Conservation (phyloP, 2,113 vertebrate species). For the Gorsachius goisagi region DNA sequence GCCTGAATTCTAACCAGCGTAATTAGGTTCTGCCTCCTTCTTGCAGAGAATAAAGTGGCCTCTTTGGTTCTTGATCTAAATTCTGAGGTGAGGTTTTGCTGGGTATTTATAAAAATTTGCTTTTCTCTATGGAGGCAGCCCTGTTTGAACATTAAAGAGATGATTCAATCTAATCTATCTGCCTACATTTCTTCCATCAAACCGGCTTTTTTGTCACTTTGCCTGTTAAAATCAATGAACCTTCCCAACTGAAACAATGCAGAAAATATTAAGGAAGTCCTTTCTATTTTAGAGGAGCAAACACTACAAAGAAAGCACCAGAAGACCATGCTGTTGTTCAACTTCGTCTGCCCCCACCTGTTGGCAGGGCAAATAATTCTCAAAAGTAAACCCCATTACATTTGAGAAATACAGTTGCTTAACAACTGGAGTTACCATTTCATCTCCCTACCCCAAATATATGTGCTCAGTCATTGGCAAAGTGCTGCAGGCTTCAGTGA, state of each 20-base stretch:
- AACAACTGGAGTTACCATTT: background rate
- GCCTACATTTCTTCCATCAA: background rate
- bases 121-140: background rate
- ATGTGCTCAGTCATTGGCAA: background rate
- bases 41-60: background rate
- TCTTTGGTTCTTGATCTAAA: background rate
- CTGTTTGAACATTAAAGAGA: background rate
- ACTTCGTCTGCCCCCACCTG: background rate
- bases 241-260: background rate
- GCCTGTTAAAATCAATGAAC: background rate
- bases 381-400: background rate
- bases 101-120: background rate
- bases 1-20: background rate
- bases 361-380: background rate
- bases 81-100: background rate
- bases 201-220: background rate
- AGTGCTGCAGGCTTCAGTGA: conserved; percentile 17
- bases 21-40: background rate
- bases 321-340: background rate
- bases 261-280: background rate
- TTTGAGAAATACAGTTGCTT: background rate
- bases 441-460: background rate
- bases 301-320: background rate
- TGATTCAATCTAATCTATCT: background rate
- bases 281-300: background rate